Percentiles rank a stretch among this genome's conserved stretches.
phyloP scores from a whole-genome alignment of 2,797 vertebrate genomes.

The Serranus cabrilla region DNA sequence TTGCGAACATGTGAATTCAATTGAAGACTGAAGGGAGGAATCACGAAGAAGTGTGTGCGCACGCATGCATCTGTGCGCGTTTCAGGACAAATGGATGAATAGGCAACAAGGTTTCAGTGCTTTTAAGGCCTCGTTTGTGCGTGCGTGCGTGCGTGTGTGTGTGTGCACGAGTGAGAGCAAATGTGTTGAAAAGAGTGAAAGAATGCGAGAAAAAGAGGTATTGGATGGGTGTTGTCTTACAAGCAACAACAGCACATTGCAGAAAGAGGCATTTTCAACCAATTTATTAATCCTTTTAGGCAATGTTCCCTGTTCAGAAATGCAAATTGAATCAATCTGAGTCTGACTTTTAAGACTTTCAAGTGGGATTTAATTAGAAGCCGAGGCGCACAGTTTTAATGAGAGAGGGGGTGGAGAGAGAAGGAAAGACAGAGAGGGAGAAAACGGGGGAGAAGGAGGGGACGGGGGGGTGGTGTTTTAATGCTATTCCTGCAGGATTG shows the following conservation, averaged over 20 bases:
- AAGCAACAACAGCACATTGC: conserved; percentile 80
- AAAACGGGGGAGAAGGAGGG: conserved; percentile 46
- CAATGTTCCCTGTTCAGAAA: conserved; percentile 89
- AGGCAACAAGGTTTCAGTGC: conserved; percentile 44
- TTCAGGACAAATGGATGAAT: conserved; percentile 58
- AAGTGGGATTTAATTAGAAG: conserved; percentile 91
- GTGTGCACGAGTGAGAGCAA: conserved; percentile 30
- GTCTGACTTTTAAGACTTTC: conserved; percentile 91
- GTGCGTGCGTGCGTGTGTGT: conserved; percentile 1
- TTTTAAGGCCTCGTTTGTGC: conserved; percentile 42
- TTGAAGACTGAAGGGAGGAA: conserved; percentile 59
- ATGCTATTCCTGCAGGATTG: conserved; percentile 80
- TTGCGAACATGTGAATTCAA: conserved; percentile 70
- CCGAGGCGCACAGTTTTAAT: conserved; percentile 87
- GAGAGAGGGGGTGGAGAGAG: conserved; percentile 85
- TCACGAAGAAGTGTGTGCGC: conserved; percentile 20
- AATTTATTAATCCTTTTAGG: conserved; percentile 90
- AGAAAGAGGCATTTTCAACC: conserved; percentile 86
- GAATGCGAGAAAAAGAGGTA: conserved; percentile 55
- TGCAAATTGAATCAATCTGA: conserved; percentile 91
- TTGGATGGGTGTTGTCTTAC: conserved; percentile 80
- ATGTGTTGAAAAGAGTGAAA: conserved; percentile 58
- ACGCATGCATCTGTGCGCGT: background rate
- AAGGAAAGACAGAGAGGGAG: conserved; percentile 61
- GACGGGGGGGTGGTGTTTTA: conserved; percentile 65